phyloP scores from a whole-genome alignment of 2,888 invertebrate genomes.

The Tetanocera ferruginea region DNA sequence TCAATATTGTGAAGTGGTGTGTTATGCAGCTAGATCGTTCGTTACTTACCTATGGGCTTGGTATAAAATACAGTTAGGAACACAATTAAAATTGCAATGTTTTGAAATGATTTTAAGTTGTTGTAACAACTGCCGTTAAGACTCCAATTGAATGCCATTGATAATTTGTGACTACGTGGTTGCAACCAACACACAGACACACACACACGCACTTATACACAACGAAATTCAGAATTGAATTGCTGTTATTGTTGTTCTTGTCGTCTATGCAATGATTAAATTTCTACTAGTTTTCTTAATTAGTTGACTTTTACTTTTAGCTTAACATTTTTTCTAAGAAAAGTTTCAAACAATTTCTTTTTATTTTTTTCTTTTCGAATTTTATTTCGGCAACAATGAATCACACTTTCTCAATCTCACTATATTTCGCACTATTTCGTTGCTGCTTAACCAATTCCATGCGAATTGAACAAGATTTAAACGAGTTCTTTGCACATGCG shows the following conservation, averaged over 20 bases:
- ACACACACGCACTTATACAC: background rate
- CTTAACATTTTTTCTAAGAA: background rate
- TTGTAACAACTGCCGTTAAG: slow-evolving; percentile 41
- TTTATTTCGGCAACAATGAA: slow-evolving; percentile 23
- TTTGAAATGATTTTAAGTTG: background rate
- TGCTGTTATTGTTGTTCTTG: too few species aligned
- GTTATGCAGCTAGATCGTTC: background rate
- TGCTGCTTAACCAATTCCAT: slow-evolving; percentile 56
- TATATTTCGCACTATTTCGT: slow-evolving; percentile 39
- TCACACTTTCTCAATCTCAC: slow-evolving; percentile 25
- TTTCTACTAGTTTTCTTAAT: too few species aligned
- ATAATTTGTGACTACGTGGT: slow-evolving; percentile 44
- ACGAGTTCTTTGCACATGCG: slow-evolving; percentile 55
- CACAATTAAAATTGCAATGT: background rate
- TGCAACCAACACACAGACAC: background rate
- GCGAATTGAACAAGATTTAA: slow-evolving; percentile 44
- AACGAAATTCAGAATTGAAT: background rate
- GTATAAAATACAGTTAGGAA: background rate
- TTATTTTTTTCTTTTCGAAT: background rate
- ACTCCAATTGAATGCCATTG: slow-evolving; percentile 48
- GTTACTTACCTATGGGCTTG: background rate
- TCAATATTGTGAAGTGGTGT: background rate
- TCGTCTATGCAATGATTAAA: too few species aligned
- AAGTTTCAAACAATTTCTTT: background rate
- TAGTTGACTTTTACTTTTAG: background rate